Evolutionary conservation across 2,797 vertebrate genomes (phyloP).

Genomic region (Periophthalmus magnuspinnatus): DNA sequence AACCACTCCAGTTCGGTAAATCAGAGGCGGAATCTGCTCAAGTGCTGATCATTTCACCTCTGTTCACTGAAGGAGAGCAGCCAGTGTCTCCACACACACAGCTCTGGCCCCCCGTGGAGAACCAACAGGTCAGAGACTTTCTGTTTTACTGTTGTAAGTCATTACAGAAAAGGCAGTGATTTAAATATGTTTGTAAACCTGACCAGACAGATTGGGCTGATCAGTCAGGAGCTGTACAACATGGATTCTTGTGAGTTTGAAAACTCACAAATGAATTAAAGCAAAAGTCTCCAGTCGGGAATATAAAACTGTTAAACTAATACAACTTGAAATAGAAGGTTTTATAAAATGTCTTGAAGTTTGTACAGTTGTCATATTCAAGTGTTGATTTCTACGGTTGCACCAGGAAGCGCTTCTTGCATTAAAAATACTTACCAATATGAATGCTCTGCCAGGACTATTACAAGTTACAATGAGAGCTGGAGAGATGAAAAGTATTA

Average conservation of each 20-base stretch:
- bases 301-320: not conserved
- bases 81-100: constrained; percentile 5
- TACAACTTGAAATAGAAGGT: too few relatives aligned
- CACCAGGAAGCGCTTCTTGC: too few relatives aligned
- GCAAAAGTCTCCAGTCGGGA: not conserved
- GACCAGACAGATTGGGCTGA: too few relatives aligned
- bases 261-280: not conserved
- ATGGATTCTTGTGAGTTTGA: too few relatives aligned
- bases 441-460: not conserved
- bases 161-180: too few relatives aligned
- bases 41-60: constrained; percentile 20
- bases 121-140: constrained; percentile 44
- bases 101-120: constrained; percentile 20
- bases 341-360: too few relatives aligned
- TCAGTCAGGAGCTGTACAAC: too few relatives aligned
- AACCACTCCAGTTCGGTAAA: constrained; percentile 10
- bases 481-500: not conserved
- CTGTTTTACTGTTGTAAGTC: not conserved
- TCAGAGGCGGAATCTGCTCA: constrained; percentile 13
- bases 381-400: not conserved
- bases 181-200: too few relatives aligned
- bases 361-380: not conserved
- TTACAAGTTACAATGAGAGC: not conserved
- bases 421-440: not conserved
- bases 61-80: constrained; percentile 3